Percentiles rank a stretch among this genome's conserved stretches.
These are phyloP conservation scores for Sesamia nonagrioides DNA, from an alignment of 1,140 invertebrate genomes.

Conservation along the genomic window DNA sequence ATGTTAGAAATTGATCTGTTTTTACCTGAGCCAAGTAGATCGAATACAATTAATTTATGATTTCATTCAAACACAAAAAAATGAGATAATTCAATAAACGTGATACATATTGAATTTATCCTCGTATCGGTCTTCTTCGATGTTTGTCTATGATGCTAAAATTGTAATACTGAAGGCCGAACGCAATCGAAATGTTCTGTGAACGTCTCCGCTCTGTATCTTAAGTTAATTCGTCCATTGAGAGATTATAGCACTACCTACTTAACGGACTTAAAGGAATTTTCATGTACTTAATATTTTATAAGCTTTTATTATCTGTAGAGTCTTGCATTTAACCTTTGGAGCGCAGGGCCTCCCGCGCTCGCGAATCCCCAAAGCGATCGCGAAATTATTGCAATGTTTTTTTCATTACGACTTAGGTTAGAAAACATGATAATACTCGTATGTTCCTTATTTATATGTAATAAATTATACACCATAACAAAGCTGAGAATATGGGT, in stretches of 20 bases:
- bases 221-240: slow-evolving; percentile 72
- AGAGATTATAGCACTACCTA: slow-evolving; percentile 75
- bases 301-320: slow-evolving; percentile 70
- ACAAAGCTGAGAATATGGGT: no score
- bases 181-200: slow-evolving; percentile 36
- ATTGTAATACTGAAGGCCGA: not conserved
- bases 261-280: slow-evolving; percentile 74
- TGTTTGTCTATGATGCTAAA: not conserved
- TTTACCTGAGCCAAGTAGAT: slow-evolving; percentile 4
- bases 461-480: no score
- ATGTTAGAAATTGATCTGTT: slow-evolving; percentile 29
- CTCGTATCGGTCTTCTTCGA: no score
- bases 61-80: not conserved
- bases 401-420: no score
- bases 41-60: not conserved
- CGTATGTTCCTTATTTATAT: no score
- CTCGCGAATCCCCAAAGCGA: no score
- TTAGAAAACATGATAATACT: no score
- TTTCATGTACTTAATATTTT: slow-evolving; percentile 83
- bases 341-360: no score
- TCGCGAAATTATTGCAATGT: no score
- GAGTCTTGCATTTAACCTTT: slow-evolving; percentile 78
- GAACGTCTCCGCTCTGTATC: slow-evolving; percentile 39
- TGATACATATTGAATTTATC: not conserved
- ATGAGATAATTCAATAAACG: slow-evolving; percentile 1